phyloP scores from a whole-genome alignment of 2,888 invertebrate genomes.

The Dioctria rufipes region DNA sequence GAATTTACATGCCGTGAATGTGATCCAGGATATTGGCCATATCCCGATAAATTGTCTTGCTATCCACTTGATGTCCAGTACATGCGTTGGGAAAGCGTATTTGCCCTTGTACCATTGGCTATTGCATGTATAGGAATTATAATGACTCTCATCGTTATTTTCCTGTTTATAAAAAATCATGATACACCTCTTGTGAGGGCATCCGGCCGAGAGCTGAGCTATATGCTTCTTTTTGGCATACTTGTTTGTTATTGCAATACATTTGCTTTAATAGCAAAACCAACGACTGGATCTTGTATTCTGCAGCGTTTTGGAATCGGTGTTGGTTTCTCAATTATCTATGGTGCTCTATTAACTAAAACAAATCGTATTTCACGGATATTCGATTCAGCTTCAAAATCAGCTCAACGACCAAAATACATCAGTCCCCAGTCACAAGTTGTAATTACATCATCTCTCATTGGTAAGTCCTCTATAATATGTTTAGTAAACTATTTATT shows the following conservation, averaged over 20 bases:
- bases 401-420: constrained; percentile 77
- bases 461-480: constrained; percentile 62
- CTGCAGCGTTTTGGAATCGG: constrained; percentile 78
- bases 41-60: constrained; percentile 76
- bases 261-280: constrained; percentile 75
- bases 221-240: constrained; percentile 77
- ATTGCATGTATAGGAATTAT: constrained; percentile 77
- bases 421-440: constrained; percentile 79
- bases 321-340: constrained; percentile 78
- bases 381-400: constrained; percentile 76
- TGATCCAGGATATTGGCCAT: constrained; percentile 78
- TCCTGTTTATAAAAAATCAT: constrained; percentile 76
- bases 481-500: neutral
- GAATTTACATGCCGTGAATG: constrained; percentile 79
- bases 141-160: constrained; percentile 76
- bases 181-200: constrained; percentile 78
- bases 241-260: constrained; percentile 77
- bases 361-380: constrained; percentile 78
- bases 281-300: constrained; percentile 75
- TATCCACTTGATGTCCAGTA: constrained; percentile 76
- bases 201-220: constrained; percentile 77
- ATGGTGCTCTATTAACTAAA: constrained; percentile 78
- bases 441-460: constrained; percentile 75
- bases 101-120: constrained; percentile 77
- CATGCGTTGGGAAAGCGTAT: constrained; percentile 78